Evolutionary conservation across 2,113 vertebrate genomes (phyloP).

Genomic region (Sarotherodon lohbergeri): DNA sequence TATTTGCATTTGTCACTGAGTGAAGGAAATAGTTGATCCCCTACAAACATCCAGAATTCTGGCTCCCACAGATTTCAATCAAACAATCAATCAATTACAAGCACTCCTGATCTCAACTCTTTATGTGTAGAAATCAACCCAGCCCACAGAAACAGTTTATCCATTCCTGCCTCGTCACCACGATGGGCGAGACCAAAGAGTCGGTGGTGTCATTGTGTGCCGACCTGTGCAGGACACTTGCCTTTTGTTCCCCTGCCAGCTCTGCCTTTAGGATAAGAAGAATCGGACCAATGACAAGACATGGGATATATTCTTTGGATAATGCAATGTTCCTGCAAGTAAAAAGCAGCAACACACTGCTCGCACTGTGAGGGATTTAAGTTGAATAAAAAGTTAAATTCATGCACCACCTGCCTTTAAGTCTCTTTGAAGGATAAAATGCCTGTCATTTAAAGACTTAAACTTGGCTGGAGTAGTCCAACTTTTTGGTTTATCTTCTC

Average conservation of each 20-base stretch:
- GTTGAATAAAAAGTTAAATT: neutral
- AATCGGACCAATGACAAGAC: slow-evolving; percentile 34
- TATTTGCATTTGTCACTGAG: neutral
- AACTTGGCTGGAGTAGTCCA: neutral
- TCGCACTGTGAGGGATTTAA: neutral
- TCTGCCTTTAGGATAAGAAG: slow-evolving; percentile 37
- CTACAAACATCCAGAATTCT: neutral
- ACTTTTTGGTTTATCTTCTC: slow-evolving; percentile 1
- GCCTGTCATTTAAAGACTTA: neutral
- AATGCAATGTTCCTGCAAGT: neutral
- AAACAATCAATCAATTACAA: neutral
- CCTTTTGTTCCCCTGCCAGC: slow-evolving; percentile 7
- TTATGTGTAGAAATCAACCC: neutral
- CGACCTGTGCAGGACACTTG: neutral
- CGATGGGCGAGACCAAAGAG: neutral
- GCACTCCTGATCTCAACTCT: neutral
- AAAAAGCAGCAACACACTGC: neutral
- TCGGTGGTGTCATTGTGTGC: neutral
- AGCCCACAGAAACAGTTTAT: neutral
- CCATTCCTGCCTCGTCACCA: accelerated
- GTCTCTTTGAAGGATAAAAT: neutral
- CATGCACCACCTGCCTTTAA: neutral
- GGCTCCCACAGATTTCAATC: neutral
- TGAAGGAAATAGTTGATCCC: neutral
- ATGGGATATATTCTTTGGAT: slow-evolving; percentile 23